Evolutionary conservation across 1,140 invertebrate genomes (phyloP).

Genomic region (Homalodisca vitripennis): DNA sequence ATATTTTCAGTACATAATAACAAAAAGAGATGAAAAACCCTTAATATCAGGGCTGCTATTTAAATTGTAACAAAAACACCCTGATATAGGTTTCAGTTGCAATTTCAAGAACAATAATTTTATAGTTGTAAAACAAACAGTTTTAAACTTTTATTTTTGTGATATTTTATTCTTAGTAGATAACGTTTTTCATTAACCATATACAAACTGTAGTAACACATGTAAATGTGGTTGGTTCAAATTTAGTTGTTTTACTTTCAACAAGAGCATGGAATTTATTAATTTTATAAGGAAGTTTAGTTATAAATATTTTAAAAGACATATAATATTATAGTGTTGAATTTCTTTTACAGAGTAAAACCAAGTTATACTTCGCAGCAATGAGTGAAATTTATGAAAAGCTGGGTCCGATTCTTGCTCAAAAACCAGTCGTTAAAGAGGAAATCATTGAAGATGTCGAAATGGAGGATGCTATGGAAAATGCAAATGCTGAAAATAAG

Average conservation of each 20-base stretch:
- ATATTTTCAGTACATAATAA: too few relatives aligned
- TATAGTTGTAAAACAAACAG: too few relatives aligned
- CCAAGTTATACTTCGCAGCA: conserved; percentile 29
- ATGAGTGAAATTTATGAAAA: conserved; percentile 32
- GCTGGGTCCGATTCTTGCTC: conserved; percentile 21
- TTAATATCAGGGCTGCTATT: too few relatives aligned
- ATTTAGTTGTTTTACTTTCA: background rate
- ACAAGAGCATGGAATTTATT: background rate
- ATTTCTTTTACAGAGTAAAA: conserved; percentile 31
- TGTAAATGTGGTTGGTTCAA: background rate
- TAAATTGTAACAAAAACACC: too few relatives aligned
- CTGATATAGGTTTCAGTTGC: too few relatives aligned
- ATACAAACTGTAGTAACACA: too few relatives aligned
- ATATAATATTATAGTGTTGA: background rate
- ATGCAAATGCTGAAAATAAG: background rate
- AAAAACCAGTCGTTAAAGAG: conserved; percentile 25
- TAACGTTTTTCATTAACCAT: too few relatives aligned
- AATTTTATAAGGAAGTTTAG: background rate
- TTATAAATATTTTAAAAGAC: background rate
- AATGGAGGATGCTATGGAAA: conserved; percentile 20
- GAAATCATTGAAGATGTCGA: conserved; percentile 28
- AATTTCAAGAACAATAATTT: too few relatives aligned
- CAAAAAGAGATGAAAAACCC: too few relatives aligned
- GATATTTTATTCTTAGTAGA: too few relatives aligned
- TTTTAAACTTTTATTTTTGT: too few relatives aligned